Conservation (phyloP, 23 tunicate genomes). For the Phallusia fumigata region DNA sequence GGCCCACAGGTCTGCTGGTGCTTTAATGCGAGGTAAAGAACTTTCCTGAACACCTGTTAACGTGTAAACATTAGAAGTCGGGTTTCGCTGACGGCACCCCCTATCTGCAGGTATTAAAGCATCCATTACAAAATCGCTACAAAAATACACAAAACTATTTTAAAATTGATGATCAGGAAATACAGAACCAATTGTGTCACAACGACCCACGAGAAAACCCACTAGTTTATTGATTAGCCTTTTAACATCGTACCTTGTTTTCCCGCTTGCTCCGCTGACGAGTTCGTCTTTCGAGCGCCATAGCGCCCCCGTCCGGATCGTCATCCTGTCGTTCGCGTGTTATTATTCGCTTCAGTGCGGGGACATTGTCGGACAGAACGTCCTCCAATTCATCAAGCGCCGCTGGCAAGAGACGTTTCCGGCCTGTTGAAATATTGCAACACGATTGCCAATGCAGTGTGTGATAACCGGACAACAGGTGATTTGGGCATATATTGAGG, state of each 20-base stretch:
- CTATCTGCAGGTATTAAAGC: too few species aligned
- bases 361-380: constrained; percentile 34
- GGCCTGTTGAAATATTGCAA: constrained; percentile 19
- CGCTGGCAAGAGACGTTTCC: constrained; percentile 40
- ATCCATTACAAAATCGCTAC: too few species aligned
- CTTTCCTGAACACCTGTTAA: constrained; percentile 43
- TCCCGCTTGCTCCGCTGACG: constrained; percentile 69
- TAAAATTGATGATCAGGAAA: too few species aligned
- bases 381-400: constrained; percentile 62
- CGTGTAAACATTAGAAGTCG: neutral
- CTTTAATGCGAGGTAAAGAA: constrained; percentile 27
- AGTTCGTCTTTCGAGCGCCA: constrained; percentile 47
- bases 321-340: constrained; percentile 17
- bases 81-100: neutral
- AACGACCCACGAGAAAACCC: too few species aligned
- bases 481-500: too few species aligned
- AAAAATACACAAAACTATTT: too few species aligned
- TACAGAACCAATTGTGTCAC: too few species aligned
- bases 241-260: constrained; percentile 35
- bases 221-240: neutral
- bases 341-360: constrained; percentile 43
- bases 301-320: constrained; percentile 7
- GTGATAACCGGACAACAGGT: too few species aligned
- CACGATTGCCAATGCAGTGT: too few species aligned
- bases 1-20: constrained; percentile 24